Conservation (phyloP, 2,888 invertebrate species). For the Charanyca ferruginea region DNA sequence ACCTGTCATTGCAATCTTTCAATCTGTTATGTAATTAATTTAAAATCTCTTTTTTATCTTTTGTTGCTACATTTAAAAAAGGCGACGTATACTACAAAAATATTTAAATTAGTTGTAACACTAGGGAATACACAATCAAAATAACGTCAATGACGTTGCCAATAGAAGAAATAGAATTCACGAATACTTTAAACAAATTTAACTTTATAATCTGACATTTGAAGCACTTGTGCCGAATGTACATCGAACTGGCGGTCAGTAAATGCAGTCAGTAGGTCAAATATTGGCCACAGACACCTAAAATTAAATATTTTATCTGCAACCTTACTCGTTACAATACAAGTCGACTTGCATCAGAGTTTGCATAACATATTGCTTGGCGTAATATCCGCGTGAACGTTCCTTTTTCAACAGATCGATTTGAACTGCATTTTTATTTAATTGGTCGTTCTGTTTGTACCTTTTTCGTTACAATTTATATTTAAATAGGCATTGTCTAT, state of each 20-base stretch:
- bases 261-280: conserved; percentile 82
- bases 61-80: background rate
- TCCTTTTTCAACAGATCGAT: conserved; percentile 66
- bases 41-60: background rate
- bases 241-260: conserved; percentile 59
- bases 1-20: conserved; percentile 23
- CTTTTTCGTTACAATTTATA: background rate
- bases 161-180: conserved; percentile 17
- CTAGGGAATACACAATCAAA: conserved; percentile 22
- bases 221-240: conserved; percentile 47
- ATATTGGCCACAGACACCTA: conserved; percentile 75
- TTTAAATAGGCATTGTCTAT: background rate
- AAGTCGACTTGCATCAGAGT: conserved; percentile 76
- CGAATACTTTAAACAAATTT: conserved; percentile 34
- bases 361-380: conserved; percentile 73
- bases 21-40: conserved; percentile 5
- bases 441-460: conserved; percentile 31
- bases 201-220: conserved; percentile 54
- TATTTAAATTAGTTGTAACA: background rate
- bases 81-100: background rate
- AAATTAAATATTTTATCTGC: conserved; percentile 75
- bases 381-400: conserved; percentile 70
- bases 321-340: conserved; percentile 73
- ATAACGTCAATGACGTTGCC: conserved; percentile 7
- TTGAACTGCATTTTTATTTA: conserved; percentile 59